phyloP scores from a whole-genome alignment of 2,797 vertebrate species.

The Premnoplex brunnescens region DNA sequence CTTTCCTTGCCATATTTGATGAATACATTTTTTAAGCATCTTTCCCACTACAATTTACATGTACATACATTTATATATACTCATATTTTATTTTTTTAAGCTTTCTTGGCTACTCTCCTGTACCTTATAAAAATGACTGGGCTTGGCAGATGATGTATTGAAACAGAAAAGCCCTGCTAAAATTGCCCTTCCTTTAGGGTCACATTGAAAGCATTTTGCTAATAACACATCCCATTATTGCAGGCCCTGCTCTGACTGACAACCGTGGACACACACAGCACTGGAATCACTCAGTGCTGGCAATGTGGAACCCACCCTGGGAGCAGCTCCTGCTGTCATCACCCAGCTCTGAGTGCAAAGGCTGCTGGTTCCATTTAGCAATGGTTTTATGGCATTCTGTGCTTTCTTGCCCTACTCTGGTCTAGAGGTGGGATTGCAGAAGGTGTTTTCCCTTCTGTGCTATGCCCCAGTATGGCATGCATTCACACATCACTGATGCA shows the following conservation, averaged over 20 bases:
- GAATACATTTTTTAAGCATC: constrained; percentile 4
- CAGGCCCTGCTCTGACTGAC: background rate
- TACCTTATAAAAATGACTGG: constrained; percentile 5
- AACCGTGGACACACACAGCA: background rate
- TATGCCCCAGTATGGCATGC: background rate
- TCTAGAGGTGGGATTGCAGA: background rate
- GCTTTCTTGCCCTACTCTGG: background rate
- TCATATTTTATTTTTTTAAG: background rate
- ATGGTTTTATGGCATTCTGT: background rate
- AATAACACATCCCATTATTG: background rate
- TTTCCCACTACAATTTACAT: background rate
- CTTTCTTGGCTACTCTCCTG: constrained; percentile 27
- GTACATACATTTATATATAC: background rate
- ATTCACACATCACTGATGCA: background rate
- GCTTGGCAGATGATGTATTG: constrained; percentile 13
- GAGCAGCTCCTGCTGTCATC: background rate
- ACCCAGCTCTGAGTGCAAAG: background rate
- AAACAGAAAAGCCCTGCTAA: background rate
- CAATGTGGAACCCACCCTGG: background rate
- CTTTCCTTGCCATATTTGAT: constrained; percentile 43
- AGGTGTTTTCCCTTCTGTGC: background rate
- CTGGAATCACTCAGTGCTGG: background rate
- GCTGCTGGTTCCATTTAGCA: background rate
- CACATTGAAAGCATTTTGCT: constrained; percentile 13
- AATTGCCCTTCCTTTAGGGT: background rate